Evolutionary conservation across 2,113 vertebrate genomes (phyloP), one percentile per base, ranked within the genome.

Genomic region (Isichthys henryi): DNA sequence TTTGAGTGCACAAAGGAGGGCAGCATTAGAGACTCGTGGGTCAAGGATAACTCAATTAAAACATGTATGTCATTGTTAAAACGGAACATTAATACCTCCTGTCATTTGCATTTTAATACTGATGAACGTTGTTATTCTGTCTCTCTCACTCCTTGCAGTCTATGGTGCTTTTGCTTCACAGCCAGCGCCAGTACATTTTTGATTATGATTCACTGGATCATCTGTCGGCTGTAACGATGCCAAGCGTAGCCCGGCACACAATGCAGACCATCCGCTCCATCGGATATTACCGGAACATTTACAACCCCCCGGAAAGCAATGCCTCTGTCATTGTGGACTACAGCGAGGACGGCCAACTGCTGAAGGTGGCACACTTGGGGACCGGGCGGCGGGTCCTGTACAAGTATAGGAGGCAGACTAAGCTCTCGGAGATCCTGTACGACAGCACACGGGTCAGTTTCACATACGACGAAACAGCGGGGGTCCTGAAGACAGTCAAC

Each of bases 191-290:
- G 93, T 99, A 99, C 94, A 99, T 99, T 93, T 99, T 99, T 2
- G 98, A 99, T 80, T 99, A 98, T 0, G 98, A 99, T 92, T 94
- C 97, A 89, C 93, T 98, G 94, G 98, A 99, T 91, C 96, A 97
- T 35, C 97, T 99, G 8, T 97, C 97, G 0, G 98, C 98, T 87
- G 96, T 99, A 94, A 98, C 98, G 48, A 99, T 99, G 98, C 98
- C 98, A 90, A 99, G 98, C 0, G 97, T 99, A 45, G 98, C 98
- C 15, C 98, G 98, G 90, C 98, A 99, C 91, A 98, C 97, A 92
- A 98, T 99, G 98, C 97, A 98, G 95, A 99, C 98, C 53, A 96
- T 99, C 91, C 98, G 98, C 88, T 99, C 98, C 82, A 96, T 99
- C 52, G 97, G 98, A 90, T 99, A 99, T 92, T 99, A 99, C 95